A percentile compares a stretch with the other conserved stretches of the same genome.
phyloP scores from a whole-genome alignment of 2,888 invertebrate species.

The Frankliniella intonsa region DNA sequence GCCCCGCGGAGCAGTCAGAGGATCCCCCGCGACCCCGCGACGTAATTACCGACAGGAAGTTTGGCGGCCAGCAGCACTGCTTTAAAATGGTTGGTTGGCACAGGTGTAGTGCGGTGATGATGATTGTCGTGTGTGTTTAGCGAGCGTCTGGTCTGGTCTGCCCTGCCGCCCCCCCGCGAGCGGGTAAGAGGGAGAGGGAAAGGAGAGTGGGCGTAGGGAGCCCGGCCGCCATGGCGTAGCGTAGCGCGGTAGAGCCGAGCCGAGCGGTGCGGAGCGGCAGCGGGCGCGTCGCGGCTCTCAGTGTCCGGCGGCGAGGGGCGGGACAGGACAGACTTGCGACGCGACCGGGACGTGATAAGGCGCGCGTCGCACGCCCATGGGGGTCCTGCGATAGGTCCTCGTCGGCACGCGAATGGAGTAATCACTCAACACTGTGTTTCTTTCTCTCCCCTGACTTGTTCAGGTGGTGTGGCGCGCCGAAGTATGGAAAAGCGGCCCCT shows the following conservation, averaged over 20 bases:
- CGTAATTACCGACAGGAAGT: neutral
- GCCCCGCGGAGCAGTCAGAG: neutral
- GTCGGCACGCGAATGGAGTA: neutral
- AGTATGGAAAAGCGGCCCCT: slow-evolving; percentile 41
- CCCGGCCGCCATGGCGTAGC: neutral
- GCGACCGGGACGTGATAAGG: too few species aligned
- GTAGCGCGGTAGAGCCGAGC: neutral
- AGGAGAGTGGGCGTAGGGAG: too few species aligned
- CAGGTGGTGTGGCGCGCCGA: neutral
- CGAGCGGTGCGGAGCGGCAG: neutral
- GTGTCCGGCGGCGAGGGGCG: neutral
- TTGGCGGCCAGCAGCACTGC: neutral
- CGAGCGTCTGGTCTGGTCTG: neutral
- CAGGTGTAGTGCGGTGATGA: neutral
- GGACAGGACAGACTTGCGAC: too few species aligned
- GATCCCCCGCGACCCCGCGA: neutral
- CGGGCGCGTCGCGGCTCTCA: neutral
- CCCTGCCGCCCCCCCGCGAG: too few species aligned
- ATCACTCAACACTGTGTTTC: neutral
- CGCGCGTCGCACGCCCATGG: neutral
- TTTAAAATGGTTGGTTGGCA: neutral
- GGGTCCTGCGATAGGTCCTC: neutral
- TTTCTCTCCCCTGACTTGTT: neutral
- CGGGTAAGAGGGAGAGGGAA: too few species aligned
- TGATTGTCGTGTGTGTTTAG: neutral